Base-by-base conservation (phyloP, 2,888 invertebrate genomes). In the Timema podura region DNA sequence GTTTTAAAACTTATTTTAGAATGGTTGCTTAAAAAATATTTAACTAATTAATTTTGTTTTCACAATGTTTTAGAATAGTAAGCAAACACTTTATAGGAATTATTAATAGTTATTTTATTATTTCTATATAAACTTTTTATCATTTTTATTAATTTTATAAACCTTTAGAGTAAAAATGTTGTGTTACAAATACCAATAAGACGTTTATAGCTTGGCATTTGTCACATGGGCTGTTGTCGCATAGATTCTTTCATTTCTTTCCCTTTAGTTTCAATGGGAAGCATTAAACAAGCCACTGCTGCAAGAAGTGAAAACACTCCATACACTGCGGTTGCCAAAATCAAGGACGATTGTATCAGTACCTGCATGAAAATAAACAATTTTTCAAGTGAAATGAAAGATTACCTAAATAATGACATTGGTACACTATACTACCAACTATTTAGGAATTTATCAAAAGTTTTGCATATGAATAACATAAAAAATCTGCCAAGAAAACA, bases 201-300 rank as follows among this genome's bases (percentile, higher is more conserved):
- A n/a, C n/a, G n/a, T n/a, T n/a, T n/a, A n/a, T n/a, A n/a, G n/a
- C n/a, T n/a, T n/a, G n/a, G n/a, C n/a, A n/a, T n/a, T n/a, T n/a
- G n/a, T n/a, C n/a, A n/a, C n/a, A n/a, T n/a, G n/a, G n/a, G n/a
- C n/a, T n/a, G n/a, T 7, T 16, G 61, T 45, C 45, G 61, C 9
- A 45, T 6, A n/a, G 30, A 65, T 47, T 89, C 89, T 47, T 85
- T 82, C 82, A 89, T 83, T 76, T 90, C 90, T 73, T 90, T 85
- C 54, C 91, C 92, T 78, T 88, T 90, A 0, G 93, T 93, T 82
- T 95, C 95, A 68, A 94, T 91, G 6, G 95, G 95, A 61, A 96
- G 83, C 1, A 91, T 84, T n/a, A 92, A 81, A 71, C 93, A 90
- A 5, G 91, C 91, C 0, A 88, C 78, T 0, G 92, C 91, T 9